These are phyloP conservation scores for Zapus hudsonius DNA, from an alignment of 2,113 vertebrate genomes.

Conservation along the genomic window DNA sequence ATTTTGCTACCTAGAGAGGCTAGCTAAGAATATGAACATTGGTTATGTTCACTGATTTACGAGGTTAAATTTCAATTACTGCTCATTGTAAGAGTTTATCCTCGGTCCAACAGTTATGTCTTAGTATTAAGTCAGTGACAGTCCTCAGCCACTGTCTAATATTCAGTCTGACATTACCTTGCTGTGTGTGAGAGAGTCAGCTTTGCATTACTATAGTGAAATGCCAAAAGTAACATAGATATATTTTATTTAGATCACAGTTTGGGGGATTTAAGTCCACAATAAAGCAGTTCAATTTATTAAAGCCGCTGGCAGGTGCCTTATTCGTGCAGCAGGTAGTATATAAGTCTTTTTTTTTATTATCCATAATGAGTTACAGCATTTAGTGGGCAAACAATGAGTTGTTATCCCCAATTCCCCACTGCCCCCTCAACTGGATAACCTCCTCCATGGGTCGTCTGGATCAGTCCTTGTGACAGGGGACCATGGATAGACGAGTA, in stretches of 20 bases:
- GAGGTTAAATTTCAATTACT: constrained; percentile 15
- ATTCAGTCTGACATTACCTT: constrained; percentile 43
- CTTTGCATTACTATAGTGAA: not conserved
- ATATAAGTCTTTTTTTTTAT: too few relatives aligned
- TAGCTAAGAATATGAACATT: not conserved
- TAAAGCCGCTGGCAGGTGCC: not conserved
- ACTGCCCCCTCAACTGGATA: too few relatives aligned
- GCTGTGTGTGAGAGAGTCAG: not conserved
- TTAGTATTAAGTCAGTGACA: not conserved
- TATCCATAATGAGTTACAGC: too few relatives aligned
- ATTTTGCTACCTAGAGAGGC: constrained; percentile 25
- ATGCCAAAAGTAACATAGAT: not conserved
- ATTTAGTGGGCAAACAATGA: too few relatives aligned
- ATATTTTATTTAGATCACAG: not conserved
- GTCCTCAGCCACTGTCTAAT: constrained; percentile 20
- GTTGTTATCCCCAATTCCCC: too few relatives aligned
- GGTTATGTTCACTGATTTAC: constrained; percentile 27
- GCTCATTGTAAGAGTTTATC: not conserved
- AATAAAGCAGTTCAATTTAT: not conserved
- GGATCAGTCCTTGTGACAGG: too few relatives aligned
- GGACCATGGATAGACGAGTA: too few relatives aligned
- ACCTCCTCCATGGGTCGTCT: too few relatives aligned
- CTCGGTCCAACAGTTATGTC: not conserved
- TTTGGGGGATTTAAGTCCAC: not conserved
- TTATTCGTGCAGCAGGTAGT: too few relatives aligned